Conservation (phyloP, 1,140 invertebrate species). For the Lepidostoma basale region DNA sequence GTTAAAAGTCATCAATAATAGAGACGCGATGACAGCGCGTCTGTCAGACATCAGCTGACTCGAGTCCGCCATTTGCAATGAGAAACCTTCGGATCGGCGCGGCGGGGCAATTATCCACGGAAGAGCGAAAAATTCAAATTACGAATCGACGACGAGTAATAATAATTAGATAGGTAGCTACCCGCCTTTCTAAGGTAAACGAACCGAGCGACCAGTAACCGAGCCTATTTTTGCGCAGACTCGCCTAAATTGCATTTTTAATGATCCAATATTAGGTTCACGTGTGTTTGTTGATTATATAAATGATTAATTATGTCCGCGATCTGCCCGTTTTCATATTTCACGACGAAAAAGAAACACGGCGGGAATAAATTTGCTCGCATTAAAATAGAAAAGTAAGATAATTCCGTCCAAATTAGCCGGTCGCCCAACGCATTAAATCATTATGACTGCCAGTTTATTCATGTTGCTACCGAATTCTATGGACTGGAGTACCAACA, state of each 20-base stretch:
- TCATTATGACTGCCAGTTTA: too few relatives aligned
- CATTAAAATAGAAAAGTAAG: not conserved
- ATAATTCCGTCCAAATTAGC: conserved; percentile 1
- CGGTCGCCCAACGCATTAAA: too few relatives aligned
- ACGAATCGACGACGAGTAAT: not conserved
- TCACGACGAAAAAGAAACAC: not conserved
- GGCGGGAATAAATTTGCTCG: not conserved
- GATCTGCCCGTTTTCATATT: not conserved
- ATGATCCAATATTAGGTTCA: not conserved
- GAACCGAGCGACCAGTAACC: not conserved
- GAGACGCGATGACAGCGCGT: not conserved
- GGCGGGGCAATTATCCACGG: not conserved
- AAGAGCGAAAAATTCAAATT: conserved; percentile 18
- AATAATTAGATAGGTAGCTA: not conserved
- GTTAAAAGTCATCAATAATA: too few relatives aligned
- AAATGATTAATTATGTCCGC: not conserved
- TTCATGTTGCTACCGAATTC: too few relatives aligned
- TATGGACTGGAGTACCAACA: too few relatives aligned
- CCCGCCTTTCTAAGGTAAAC: not conserved
- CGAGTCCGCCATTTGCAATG: conserved; percentile 3
- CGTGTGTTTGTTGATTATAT: not conserved
- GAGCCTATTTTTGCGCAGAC: not conserved
- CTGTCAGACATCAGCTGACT: not conserved
- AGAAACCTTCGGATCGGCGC: not conserved
- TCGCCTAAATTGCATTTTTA: not conserved